phyloP scores from a whole-genome alignment of 2,113 vertebrate genomes.

The Hyperoodon ampullatus region DNA sequence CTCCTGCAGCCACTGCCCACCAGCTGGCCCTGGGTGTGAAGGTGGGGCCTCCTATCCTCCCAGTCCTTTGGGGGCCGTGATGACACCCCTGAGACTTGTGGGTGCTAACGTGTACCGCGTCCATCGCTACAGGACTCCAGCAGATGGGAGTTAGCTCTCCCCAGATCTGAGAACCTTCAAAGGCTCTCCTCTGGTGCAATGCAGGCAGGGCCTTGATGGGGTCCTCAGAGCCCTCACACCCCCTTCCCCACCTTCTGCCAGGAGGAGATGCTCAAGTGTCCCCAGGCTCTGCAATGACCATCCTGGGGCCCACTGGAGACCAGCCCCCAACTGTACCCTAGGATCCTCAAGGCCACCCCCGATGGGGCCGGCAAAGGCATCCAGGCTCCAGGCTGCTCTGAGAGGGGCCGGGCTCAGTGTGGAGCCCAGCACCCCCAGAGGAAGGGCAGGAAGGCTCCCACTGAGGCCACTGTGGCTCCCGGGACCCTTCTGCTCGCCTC shows the following conservation, averaged over 20 bases:
- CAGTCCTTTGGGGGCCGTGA: background rate
- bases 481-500: rapidly evolving
- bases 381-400: background rate
- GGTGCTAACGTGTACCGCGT: background rate
- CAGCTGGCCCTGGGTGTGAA: background rate
- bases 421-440: background rate
- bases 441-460: rapidly evolving
- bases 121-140: background rate
- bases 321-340: background rate
- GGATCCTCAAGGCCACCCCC: background rate
- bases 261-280: background rate
- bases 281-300: background rate
- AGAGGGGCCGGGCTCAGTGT: background rate
- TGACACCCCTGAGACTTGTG: background rate
- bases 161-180: background rate
- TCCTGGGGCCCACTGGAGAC: background rate
- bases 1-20: rapidly evolving
- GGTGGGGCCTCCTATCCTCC: background rate
- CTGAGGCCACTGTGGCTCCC: too few species aligned
- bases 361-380: background rate
- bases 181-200: background rate
- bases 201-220: too few species aligned
- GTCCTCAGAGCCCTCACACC: background rate
- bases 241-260: background rate
- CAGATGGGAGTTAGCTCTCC: too few species aligned